Evolutionary conservation across 1,140 invertebrate species (phyloP), one percentile per base, ranked within the genome.

Genomic region (Temnothorax curvispinosus): DNA sequence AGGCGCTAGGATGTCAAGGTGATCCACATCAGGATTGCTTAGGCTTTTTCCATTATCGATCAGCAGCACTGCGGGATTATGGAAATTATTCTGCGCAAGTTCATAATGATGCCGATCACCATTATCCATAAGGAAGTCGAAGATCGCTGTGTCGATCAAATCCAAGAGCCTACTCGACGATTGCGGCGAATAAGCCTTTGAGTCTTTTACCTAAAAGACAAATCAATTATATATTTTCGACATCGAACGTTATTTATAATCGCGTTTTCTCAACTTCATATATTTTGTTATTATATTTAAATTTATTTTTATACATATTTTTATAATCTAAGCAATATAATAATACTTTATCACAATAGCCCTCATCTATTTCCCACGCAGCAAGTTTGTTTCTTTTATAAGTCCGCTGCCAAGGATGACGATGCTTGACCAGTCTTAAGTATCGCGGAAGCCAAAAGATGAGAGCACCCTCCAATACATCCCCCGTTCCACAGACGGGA

Each of bases 41-140:
- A 99, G 97, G 74, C 98, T 98, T 96, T 99, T 99, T 38, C 98
- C 99, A 96, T 99, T 99, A 92, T 99, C 99, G n/a, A 98, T 95
- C 18, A 99, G 95, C 27, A 99, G 92, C 67, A 99, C 96, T 82
- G 96, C 96, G 88, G 97, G 96, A 92, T 97, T 96, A 15, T 95
- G 93, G 58, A 95, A 93, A 91, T 95, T 94, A 54, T 95, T 93
- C 84, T 96, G 91, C 71, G 98, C 96, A 4, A 97, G 96, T 95
- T 99, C 98, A 93, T 98, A 99, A 94, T 98, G 97, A 96, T 99
- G 98, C 21, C 99, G 96, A 95, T 99, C 99, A 1, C 98, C 99
- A 96, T 99, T 99, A 94, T 98, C 98, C 93, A 99, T 97, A 2
- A 99, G 95, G 95, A 98, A 99, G 95, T 99, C 99, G 94, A 99